Evolutionary conservation across 2,113 vertebrate genomes (phyloP).

Genomic region (Clupea harengus): DNA sequence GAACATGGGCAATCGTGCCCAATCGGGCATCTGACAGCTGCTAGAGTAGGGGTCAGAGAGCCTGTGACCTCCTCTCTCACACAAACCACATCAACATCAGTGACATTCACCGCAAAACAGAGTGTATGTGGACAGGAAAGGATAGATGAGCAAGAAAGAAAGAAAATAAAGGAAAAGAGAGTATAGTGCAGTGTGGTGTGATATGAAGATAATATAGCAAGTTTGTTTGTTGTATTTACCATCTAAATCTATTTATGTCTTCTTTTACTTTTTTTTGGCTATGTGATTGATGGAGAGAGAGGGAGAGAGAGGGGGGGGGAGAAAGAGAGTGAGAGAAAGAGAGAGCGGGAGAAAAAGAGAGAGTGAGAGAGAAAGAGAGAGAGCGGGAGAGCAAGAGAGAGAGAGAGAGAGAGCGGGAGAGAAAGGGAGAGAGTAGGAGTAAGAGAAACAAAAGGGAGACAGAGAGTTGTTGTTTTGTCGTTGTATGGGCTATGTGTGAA

Average conservation of each 20-base stretch:
- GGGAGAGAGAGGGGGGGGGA: not conserved
- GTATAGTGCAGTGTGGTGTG: no score
- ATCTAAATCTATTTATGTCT: not conserved
- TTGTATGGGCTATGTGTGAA: not conserved
- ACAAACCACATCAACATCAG: not conserved
- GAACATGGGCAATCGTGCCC: not conserved
- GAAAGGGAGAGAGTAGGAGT: not conserved
- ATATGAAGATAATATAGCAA: no score
- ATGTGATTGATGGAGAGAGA: not conserved
- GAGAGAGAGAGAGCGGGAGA: not conserved
- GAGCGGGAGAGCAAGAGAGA: not conserved
- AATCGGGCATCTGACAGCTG: not conserved
- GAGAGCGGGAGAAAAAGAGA: no score
- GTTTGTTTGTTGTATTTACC: not conserved
- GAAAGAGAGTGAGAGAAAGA: not conserved
- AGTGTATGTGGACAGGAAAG: not conserved
- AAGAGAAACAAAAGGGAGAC: not conserved
- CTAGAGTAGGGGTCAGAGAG: not conserved
- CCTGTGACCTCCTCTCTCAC: not conserved
- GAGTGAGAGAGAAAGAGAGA: no score
- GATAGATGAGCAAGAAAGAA: not conserved
- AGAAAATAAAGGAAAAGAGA: constrained; percentile 17
- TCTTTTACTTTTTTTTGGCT: not conserved
- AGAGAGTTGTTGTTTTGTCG: not conserved
- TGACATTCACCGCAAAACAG: not conserved